Percentiles rank a stretch among this genome's conserved stretches.
These are phyloP conservation scores for Scaptomyza flava DNA, from an alignment of 2,888 invertebrate genomes.

Conservation along the genomic window DNA sequence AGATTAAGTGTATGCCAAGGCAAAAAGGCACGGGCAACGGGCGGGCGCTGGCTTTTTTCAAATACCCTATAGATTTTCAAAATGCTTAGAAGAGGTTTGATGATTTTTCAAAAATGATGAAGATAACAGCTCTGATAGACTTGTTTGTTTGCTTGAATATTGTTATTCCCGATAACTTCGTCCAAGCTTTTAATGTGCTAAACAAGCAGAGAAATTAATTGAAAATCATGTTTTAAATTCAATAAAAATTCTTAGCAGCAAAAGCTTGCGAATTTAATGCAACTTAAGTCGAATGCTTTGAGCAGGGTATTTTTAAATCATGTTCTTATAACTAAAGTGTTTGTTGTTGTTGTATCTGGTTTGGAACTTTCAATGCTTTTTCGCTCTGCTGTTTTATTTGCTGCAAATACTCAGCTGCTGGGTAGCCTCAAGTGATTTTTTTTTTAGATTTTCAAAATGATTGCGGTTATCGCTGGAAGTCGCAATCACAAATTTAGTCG, in stretches of 20 bases:
- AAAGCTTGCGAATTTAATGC: no score
- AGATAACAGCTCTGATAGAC: no score
- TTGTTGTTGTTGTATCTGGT: constrained; percentile 11
- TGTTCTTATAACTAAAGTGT: background rate
- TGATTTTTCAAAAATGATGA: no score
- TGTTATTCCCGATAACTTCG: no score
- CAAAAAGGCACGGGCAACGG: constrained; percentile 47
- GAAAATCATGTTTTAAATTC: no score
- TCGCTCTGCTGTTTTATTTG: constrained; percentile 14
- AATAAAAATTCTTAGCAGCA: no score
- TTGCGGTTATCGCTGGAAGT: constrained; percentile 68
- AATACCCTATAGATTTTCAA: background rate
- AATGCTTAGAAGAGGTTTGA: background rate
- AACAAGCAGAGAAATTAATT: no score
- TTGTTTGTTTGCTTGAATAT: no score
- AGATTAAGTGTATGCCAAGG: constrained; percentile 78
- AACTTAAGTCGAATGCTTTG: no score
- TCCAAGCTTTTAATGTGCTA: no score
- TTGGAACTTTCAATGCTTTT: constrained; percentile 21
- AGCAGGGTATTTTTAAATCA: background rate
- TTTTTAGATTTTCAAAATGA: constrained; percentile 75
- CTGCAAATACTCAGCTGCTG: constrained; percentile 17
- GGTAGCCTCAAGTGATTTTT: constrained; percentile 77
- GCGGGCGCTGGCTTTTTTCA: constrained; percentile 21
- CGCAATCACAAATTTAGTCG: constrained; percentile 42